Conservation (phyloP, 35 echinoderm and acorn worm species). For the Lytechinus pictus region DNA sequence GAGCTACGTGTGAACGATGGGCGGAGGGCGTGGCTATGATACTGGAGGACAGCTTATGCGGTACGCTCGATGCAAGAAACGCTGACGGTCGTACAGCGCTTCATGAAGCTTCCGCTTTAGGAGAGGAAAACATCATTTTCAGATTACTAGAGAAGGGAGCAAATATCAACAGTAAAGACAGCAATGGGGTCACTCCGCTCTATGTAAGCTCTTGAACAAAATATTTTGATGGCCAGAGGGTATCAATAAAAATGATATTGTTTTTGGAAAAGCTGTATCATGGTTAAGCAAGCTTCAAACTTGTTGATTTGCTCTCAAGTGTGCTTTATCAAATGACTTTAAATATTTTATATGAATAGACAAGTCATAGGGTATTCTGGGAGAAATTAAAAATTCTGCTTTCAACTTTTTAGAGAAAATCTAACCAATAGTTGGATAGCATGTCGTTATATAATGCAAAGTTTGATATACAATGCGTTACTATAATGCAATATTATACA, state of each 20-base stretch:
- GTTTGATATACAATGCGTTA: background rate
- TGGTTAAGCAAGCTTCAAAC: no score
- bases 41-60: constrained; percentile 60
- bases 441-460: no score
- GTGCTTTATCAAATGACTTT: no score
- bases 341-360: no score
- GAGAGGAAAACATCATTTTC: constrained; percentile 57
- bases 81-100: constrained; percentile 72
- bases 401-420: background rate
- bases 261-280: no score
- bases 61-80: constrained; percentile 84
- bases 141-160: constrained; percentile 73
- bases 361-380: no score
- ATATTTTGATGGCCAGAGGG: no score
- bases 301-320: no score
- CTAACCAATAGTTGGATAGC: background rate
- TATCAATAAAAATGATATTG: no score
- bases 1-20: constrained; percentile 70
- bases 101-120: constrained; percentile 74
- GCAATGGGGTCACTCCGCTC: constrained; percentile 84
- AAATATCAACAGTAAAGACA: constrained; percentile 92
- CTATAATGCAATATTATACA: background rate
- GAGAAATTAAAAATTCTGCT: no score
- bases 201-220: constrained; percentile 73
- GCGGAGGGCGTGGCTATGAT: constrained; percentile 61